These are phyloP conservation scores for Dunckerocampus dactyliophorus DNA, from an alignment of 2,113 vertebrate species.

Conservation along the genomic window DNA sequence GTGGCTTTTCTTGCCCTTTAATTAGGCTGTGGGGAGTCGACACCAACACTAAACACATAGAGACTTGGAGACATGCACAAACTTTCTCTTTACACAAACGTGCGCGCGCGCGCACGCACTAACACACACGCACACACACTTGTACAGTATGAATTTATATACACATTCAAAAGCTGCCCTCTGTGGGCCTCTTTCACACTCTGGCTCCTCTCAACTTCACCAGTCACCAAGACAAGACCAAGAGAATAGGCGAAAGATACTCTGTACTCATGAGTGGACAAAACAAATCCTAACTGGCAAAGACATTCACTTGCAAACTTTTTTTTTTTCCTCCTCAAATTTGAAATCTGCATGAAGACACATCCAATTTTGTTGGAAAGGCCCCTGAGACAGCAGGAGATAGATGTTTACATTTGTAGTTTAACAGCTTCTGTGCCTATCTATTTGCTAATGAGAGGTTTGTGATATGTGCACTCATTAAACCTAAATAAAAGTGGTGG, in stretches of 20 bases:
- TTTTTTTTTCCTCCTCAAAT: slow-evolving; percentile 29
- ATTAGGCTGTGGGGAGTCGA: slow-evolving; percentile 77
- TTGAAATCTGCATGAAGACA: slow-evolving; percentile 39
- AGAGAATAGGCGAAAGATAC: slow-evolving; percentile 26
- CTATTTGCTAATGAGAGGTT: slow-evolving; percentile 17
- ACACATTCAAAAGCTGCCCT: slow-evolving; percentile 36
- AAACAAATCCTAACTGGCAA: slow-evolving; percentile 26
- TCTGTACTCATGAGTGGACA: slow-evolving; percentile 30
- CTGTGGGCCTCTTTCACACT: slow-evolving; percentile 65
- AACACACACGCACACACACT: slow-evolving; percentile 17
- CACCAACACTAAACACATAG: slow-evolving; percentile 59
- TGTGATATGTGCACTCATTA: slow-evolving; percentile 19
- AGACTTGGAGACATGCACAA: slow-evolving; percentile 37
- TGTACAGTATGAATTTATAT: background rate
- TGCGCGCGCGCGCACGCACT: slow-evolving; percentile 12
- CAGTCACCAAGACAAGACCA: slow-evolving; percentile 50
- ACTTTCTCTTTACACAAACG: slow-evolving; percentile 31
- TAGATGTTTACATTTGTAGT: slow-evolving; percentile 32
- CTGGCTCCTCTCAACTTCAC: slow-evolving; percentile 56
- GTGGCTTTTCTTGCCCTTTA: slow-evolving; percentile 73
- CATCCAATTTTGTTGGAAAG: slow-evolving; percentile 30
- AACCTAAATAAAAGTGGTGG: slow-evolving; percentile 20
- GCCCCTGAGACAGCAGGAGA: slow-evolving; percentile 30
- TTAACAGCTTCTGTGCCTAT: slow-evolving; percentile 20
- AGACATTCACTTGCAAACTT: slow-evolving; percentile 44